Evolutionary conservation across 2,113 vertebrate species (phyloP), one percentile per base, ranked within the genome.

Genomic region (Laticauda laticaudata): DNA sequence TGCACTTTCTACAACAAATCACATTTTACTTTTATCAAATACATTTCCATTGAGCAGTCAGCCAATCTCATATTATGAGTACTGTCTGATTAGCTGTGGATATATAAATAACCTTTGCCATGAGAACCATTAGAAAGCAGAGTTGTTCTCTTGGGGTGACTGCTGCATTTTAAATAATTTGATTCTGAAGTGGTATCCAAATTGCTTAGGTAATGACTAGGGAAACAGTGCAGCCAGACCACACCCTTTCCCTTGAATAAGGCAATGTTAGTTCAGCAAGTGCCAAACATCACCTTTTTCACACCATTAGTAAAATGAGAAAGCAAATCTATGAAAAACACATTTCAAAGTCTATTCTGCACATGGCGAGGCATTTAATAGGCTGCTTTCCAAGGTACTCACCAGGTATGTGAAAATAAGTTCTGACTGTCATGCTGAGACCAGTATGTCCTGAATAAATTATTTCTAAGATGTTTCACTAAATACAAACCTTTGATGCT

Each of bases 291-390:
- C 20, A 0, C 7, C 24, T 94, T 95, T 87, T 92, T 69, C 1
- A 5, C 91, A 48, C 55, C 45, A 21, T 2, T 87, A n/a, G 90
- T 43, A 87, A 95, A 54, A 0, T 90, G 53, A 90, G 61, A 94
- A 85, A 45, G 87, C 94, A 87, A 43, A 88, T 39, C 1, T 0
- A 43, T 91, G 43, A 10, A 48, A 18, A 92, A 57, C 14, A 94
- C 91, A 96, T 90, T 94, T 93, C 91, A 18, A 53, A 54, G 86
- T 90, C 15, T 81, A 64, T 51, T 90, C n/a, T 55, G 9, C 18
- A 39, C 64, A 81, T 94, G 92, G 93, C 56, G 75, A 81, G 92
- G 75, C 55, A 6, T 24, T 56, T 93, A 93, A 39, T 90, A 45
- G 1, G 54, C 26, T 43, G 29, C 0, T 94, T 29, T 5, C 87